Conservation (phyloP, 2,888 invertebrate species). For the Venustoraphidia nigricollis region DNA sequence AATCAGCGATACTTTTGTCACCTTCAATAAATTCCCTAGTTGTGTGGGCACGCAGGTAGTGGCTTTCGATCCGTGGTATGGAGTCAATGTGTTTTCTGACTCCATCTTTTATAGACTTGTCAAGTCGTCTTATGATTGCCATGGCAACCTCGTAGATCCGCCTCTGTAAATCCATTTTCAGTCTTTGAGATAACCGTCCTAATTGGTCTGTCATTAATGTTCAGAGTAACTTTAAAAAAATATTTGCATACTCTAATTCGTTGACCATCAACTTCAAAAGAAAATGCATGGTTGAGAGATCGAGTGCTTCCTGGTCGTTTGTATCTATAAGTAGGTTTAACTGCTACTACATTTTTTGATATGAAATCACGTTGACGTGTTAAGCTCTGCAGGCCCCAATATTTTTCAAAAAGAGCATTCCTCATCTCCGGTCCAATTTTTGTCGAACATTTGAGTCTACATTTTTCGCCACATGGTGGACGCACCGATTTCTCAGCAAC, state of each 20-base stretch:
- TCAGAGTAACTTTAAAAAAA: slow-evolving; percentile 7
- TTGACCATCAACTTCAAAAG: slow-evolving; percentile 17
- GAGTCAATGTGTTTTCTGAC: slow-evolving; percentile 10
- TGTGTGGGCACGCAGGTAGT: slow-evolving; percentile 9
- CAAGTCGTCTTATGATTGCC: background rate
- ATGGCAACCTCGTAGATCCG: too few relatives aligned
- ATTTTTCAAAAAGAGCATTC: background rate
- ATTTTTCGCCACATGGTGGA: slow-evolving; percentile 3
- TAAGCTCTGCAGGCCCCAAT: slow-evolving; percentile 1
- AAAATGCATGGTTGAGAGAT: background rate
- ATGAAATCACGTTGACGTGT: slow-evolving; percentile 2
- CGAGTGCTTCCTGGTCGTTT: too few relatives aligned
- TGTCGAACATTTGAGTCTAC: background rate
- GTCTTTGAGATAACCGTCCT: slow-evolving; percentile 7
- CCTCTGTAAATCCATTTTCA: slow-evolving; percentile 3
- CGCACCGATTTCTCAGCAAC: background rate
- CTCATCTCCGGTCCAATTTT: background rate
- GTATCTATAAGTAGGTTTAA: too few relatives aligned
- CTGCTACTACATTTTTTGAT: too few relatives aligned
- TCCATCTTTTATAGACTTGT: background rate
- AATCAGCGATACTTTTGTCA: background rate
- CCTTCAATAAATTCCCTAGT: slow-evolving; percentile 10
- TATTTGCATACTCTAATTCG: slow-evolving; percentile 7
- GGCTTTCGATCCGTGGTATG: slow-evolving; percentile 10
- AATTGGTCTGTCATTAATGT: slow-evolving; percentile 7